phyloP scores from a whole-genome alignment of 2,797 vertebrate species.

The Halcyon chelicuti region DNA sequence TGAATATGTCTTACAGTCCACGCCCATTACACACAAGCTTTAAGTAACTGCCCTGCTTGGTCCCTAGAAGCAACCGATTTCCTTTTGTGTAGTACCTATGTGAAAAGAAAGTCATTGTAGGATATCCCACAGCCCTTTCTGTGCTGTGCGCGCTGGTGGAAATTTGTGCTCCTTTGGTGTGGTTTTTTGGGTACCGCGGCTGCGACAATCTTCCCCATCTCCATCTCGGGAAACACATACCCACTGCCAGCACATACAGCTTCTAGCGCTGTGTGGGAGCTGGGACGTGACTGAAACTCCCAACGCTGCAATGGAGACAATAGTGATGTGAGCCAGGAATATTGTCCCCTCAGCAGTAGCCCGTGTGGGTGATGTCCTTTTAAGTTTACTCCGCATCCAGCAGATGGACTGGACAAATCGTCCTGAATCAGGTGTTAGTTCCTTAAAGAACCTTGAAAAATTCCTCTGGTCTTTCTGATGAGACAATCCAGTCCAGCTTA shows the following conservation, averaged over 20 bases:
- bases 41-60: not conserved
- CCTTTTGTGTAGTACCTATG: not conserved
- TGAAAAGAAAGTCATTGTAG: not conserved
- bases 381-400: not conserved
- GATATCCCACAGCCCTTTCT: not conserved
- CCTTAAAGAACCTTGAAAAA: not conserved
- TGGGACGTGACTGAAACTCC: not conserved
- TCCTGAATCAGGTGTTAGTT: not conserved
- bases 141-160: not conserved
- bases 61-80: not conserved
- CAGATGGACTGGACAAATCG: rapidly evolving
- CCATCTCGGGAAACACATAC: rapidly evolving
- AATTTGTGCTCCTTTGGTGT: not conserved
- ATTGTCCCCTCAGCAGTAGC: not conserved
- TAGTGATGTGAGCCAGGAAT: not conserved
- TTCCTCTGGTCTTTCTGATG: not conserved
- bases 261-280: not conserved
- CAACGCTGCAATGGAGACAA: not conserved
- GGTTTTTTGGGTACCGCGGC: not conserved
- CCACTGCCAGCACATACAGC: rapidly evolving
- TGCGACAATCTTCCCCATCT: not conserved
- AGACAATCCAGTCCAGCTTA: not conserved
- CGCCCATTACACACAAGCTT: not conserved
- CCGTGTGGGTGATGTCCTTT: not conserved
- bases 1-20: not conserved